Evolutionary conservation across 2,888 invertebrate genomes (phyloP).

Genomic region (Catocala nupta): DNA sequence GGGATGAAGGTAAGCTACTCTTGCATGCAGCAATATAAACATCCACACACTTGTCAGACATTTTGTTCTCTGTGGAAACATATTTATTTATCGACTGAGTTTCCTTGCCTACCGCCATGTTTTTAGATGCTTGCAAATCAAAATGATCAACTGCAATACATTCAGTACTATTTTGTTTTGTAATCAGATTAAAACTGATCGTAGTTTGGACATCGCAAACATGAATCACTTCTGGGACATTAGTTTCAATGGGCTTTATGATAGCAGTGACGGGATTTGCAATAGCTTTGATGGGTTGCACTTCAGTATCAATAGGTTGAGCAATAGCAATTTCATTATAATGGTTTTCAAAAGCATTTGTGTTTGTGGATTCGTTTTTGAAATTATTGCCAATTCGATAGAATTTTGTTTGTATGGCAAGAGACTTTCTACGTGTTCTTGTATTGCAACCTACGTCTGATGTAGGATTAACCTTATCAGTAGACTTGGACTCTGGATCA

Average conservation of each 20-base stretch:
- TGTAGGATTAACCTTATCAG: background rate
- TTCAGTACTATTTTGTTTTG: background rate
- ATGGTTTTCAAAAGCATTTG: slow-evolving; percentile 3
- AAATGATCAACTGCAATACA: background rate
- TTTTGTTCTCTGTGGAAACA: background rate
- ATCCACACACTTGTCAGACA: too few relatives aligned
- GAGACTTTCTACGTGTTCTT: slow-evolving; percentile 26
- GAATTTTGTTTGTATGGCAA: slow-evolving; percentile 25
- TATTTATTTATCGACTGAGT: background rate
- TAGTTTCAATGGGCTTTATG: too few relatives aligned
- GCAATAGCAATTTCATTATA: background rate
- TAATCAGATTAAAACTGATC: background rate
- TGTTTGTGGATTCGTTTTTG: slow-evolving; percentile 32
- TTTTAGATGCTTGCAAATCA: background rate
- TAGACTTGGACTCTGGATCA: background rate
- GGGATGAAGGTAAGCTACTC: slow-evolving; percentile 17
- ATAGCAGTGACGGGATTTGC: too few relatives aligned
- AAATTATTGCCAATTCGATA: slow-evolving; percentile 26
- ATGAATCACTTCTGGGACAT: background rate
- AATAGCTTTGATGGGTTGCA: too few relatives aligned
- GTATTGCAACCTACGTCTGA: slow-evolving; percentile 34
- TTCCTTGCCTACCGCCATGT: background rate
- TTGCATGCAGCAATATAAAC: background rate
- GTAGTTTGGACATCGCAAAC: slow-evolving; percentile 11
- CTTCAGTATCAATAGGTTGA: background rate